Evolutionary conservation across 1,140 invertebrate genomes (phyloP), one percentile per base, ranked within the genome.

Genomic region (Scaptomyza pallida): DNA sequence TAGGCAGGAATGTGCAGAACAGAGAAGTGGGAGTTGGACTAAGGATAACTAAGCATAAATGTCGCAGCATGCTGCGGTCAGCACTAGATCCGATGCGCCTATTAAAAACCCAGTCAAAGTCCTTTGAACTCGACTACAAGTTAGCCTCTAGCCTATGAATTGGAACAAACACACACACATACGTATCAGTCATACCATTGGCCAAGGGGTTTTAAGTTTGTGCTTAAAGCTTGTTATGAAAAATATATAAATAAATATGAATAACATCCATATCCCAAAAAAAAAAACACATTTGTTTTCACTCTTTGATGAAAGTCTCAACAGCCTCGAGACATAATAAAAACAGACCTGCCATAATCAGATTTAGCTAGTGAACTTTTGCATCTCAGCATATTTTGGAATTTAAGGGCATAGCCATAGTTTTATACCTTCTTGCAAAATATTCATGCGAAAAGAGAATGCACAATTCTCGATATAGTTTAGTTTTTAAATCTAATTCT

Each of bases 1-100:
- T 26, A 5, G 23, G 23, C 23, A 4, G 23, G n/a, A n/a, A n/a
- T n/a, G n/a, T 5, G 23, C 23, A 6, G 23, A 26, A 6, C 6
- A 6, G 23, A 26, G 23, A 0, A 6, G 26, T 9, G 9, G 30
- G 21, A 52, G 10, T 16, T 13, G 9, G 50, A 48, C 33, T 54
- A 54, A n/a, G 51, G 19, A 21, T 33, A 30, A 40, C 75, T 65
- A 43, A 61, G 75, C 76, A 78, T 78, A 78, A 78, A 78, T 78
- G 74, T 56, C 55, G 59, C 64, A 62, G 26, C 37, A 60, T 69
- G 77, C 76, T 79, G 76, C 65, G 76, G 76, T 79, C 76, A 79
- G 76, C 76, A 79, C 6, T 30, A 79, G 70, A 70, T 74, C 75
- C 63, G 48, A 17, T 12, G 5, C n/a, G 33, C 33, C 33, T 37